These are phyloP conservation scores for Clavelina lepadiformis DNA, from an alignment of 23 tunicate genomes.

Conservation along the genomic window DNA sequence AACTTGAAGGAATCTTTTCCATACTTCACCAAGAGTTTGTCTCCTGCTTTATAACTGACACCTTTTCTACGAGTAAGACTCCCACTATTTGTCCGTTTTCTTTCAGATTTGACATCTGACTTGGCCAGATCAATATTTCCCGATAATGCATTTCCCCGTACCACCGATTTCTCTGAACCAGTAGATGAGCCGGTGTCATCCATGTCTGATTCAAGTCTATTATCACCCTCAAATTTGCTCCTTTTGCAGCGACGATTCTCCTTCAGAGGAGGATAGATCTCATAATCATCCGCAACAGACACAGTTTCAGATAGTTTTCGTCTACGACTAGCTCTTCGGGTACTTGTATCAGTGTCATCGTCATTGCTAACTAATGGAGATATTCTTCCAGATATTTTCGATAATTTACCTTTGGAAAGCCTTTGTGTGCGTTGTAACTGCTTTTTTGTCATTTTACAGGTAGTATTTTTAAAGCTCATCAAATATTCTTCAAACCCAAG, in stretches of 20 bases:
- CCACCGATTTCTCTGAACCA: constrained; percentile 42
- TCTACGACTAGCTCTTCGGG: constrained; percentile 19
- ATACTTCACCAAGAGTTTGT: constrained; percentile 62
- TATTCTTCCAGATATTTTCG: neutral
- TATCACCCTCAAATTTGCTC: constrained; percentile 1
- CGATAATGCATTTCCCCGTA: neutral
- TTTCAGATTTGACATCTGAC: constrained; percentile 1
- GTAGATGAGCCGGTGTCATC: constrained; percentile 56
- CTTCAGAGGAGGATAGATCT: neutral
- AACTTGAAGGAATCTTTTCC: constrained; percentile 73
- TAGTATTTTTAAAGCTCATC: constrained; percentile 49
- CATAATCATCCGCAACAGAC: constrained; percentile 29
- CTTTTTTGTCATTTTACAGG: no score
- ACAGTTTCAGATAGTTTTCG: constrained; percentile 40
- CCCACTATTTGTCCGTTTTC: constrained; percentile 45
- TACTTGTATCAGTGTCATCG: constrained; percentile 10
- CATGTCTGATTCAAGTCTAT: constrained; percentile 36
- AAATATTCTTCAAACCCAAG: constrained; percentile 72
- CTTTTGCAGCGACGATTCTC: constrained; percentile 24
- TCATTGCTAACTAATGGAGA: constrained; percentile 1
- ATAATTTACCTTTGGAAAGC: neutral
- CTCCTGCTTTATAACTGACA: constrained; percentile 33
- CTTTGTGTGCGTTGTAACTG: constrained; percentile 6
- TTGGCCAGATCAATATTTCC: neutral
- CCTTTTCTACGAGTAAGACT: constrained; percentile 10